Evolutionary conservation across 1,140 invertebrate genomes (phyloP).

Genomic region (Drosophila subpulchrella): DNA sequence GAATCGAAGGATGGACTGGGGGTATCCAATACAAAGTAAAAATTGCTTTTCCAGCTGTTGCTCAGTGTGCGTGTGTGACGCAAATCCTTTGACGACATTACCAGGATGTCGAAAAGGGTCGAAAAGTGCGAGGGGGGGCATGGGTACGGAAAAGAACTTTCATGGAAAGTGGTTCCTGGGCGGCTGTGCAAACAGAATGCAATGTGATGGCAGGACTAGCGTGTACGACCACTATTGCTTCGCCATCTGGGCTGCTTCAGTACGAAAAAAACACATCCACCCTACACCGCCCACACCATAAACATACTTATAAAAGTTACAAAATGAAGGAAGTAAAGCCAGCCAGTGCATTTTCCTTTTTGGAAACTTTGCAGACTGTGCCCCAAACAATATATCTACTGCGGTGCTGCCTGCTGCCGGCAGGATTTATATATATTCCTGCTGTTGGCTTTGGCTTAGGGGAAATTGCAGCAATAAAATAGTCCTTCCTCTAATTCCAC

Average conservation of each 20-base stretch:
- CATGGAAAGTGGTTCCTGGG: slow-evolving; percentile 40
- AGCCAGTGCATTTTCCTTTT: slow-evolving; percentile 60
- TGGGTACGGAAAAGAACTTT: not conserved
- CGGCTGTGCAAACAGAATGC: slow-evolving; percentile 59
- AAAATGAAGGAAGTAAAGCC: slow-evolving; percentile 38
- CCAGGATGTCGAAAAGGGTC: slow-evolving; percentile 20
- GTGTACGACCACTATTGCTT: slow-evolving; percentile 10
- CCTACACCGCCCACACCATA: slow-evolving; percentile 24
- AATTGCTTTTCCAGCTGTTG: slow-evolving; percentile 53
- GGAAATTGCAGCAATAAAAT: slow-evolving; percentile 39
- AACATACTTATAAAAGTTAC: slow-evolving; percentile 38
- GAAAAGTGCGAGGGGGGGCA: not conserved
- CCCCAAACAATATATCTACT: slow-evolving; percentile 27
- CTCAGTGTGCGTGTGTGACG: slow-evolving; percentile 34
- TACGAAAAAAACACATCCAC: not conserved
- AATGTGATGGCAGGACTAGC: slow-evolving; percentile 30
- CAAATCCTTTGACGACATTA: slow-evolving; percentile 65
- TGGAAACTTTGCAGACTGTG: slow-evolving; percentile 58
- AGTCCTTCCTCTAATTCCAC: slow-evolving; percentile 25
- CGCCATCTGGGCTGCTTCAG: not conserved
- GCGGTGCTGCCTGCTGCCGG: not conserved
- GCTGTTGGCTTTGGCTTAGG: slow-evolving; percentile 37
- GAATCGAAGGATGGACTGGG: slow-evolving; percentile 17
- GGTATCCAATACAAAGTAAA: slow-evolving; percentile 18
- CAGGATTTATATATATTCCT: slow-evolving; percentile 14